These are phyloP conservation scores for Carcharodon carcharias DNA, from an alignment of 2,797 vertebrate species.

Conservation along the genomic window DNA sequence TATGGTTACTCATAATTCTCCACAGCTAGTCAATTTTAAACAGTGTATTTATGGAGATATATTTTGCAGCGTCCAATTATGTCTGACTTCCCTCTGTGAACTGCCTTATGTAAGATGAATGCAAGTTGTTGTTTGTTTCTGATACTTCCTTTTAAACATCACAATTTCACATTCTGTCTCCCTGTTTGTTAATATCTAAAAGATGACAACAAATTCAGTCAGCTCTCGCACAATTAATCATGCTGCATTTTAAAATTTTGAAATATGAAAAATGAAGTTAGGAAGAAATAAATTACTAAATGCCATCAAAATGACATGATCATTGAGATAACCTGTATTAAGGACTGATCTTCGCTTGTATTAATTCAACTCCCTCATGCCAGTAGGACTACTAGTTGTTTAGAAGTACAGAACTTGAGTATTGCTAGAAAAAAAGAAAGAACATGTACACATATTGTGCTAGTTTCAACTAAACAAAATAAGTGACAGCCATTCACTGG, in stretches of 20 bases:
- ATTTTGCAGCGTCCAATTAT: neutral
- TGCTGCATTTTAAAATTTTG: neutral
- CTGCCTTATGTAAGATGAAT: neutral
- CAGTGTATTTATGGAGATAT: neutral
- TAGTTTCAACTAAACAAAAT: too few species aligned
- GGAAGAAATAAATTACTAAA: neutral
- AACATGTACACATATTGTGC: too few species aligned
- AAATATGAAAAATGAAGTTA: too few species aligned
- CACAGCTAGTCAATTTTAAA: neutral
- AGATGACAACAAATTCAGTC: neutral
- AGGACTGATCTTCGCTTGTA: neutral
- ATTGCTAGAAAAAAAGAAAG: too few species aligned
- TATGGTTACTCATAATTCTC: neutral
- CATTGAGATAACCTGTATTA: too few species aligned
- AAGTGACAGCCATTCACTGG: too few species aligned
- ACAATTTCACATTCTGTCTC: neutral
- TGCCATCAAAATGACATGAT: neutral
- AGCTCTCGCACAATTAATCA: neutral
- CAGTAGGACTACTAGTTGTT: neutral
- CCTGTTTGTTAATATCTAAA: neutral
- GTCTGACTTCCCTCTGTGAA: slow-evolving; percentile 8
- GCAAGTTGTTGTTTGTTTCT: neutral
- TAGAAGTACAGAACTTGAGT: too few species aligned
- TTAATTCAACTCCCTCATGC: neutral
- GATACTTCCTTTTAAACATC: neutral